Evolutionary conservation across 2,888 invertebrate genomes (phyloP).

Genomic region (Synanthedon tipuliformis): DNA sequence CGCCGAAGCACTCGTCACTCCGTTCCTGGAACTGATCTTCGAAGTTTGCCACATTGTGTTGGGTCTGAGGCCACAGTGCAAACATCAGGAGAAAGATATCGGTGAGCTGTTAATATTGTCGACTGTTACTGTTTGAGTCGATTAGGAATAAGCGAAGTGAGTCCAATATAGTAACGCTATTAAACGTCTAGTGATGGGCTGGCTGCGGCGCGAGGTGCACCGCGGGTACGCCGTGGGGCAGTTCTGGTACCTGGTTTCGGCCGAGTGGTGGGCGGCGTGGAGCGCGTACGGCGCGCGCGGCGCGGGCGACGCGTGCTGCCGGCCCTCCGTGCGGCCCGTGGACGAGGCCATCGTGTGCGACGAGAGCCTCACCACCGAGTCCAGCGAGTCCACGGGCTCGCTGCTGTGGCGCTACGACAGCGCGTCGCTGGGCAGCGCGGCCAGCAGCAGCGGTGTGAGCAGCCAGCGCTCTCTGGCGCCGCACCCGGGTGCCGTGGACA

Average conservation of each 20-base stretch:
- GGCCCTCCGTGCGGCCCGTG: conserved; percentile 32
- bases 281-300: conserved; percentile 72
- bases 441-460: conserved; percentile 75
- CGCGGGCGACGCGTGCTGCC: conserved; percentile 35
- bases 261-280: conserved; percentile 91
- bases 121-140: no score
- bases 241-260: conserved; percentile 89
- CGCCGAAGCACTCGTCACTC: conserved; percentile 74
- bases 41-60: conserved; percentile 90
- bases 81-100: conserved; percentile 84
- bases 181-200: conserved; percentile 72
- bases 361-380: conserved; percentile 76
- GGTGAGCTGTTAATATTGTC: conserved; percentile 42
- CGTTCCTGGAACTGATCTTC: conserved; percentile 78
- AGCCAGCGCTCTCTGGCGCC: conserved; percentile 29
- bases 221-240: conserved; percentile 84
- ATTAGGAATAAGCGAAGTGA: no score
- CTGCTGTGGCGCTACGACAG: conserved; percentile 70
- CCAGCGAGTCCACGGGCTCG: conserved; percentile 76
- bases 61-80: conserved; percentile 83
- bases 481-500: conserved; percentile 81
- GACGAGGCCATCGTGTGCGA: conserved; percentile 77
- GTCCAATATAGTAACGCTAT: no score
- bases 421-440: conserved; percentile 74
- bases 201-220: conserved; percentile 82